Evolutionary conservation across 2,797 vertebrate species (phyloP).

Genomic region (Oreortyx pictus): DNA sequence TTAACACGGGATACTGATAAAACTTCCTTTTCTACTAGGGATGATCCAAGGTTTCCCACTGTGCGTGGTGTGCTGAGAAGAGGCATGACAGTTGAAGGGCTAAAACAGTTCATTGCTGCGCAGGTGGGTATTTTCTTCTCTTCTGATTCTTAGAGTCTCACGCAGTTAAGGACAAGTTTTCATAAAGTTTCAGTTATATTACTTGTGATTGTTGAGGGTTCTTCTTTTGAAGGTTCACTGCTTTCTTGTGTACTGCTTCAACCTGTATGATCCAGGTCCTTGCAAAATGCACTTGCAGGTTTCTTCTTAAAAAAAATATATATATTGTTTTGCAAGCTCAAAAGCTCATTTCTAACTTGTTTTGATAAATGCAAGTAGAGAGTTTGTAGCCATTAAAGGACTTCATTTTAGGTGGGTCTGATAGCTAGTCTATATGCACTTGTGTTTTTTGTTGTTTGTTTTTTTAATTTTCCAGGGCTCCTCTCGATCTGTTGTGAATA

Average conservation of each 20-base stretch:
- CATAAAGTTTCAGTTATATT: background rate
- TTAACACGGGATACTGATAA: background rate
- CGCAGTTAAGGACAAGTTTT: background rate
- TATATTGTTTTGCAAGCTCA: background rate
- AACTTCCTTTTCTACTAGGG: slow-evolving; percentile 80
- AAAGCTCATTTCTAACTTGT: background rate
- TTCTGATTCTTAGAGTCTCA: background rate
- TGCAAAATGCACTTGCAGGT: background rate
- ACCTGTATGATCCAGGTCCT: background rate
- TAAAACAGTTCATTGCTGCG: slow-evolving; percentile 98
- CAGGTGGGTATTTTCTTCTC: slow-evolving; percentile 82
- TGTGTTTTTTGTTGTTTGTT: background rate
- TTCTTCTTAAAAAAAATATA: background rate
- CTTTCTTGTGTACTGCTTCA: background rate
- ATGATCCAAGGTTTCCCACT: slow-evolving; percentile 98
- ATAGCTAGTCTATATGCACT: background rate
- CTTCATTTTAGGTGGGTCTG: background rate
- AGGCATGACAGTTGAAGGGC: slow-evolving; percentile 97
- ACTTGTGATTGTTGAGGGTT: background rate
- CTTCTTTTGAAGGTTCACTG: background rate
- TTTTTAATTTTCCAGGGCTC: slow-evolving; percentile 84
- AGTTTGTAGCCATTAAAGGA: background rate
- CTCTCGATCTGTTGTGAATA: slow-evolving; percentile 97
- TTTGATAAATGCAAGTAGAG: background rate
- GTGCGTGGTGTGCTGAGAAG: slow-evolving; percentile 95